These are phyloP conservation scores for Salminus brasiliensis DNA, from an alignment of 2,113 vertebrate species.

Conservation along the genomic window DNA sequence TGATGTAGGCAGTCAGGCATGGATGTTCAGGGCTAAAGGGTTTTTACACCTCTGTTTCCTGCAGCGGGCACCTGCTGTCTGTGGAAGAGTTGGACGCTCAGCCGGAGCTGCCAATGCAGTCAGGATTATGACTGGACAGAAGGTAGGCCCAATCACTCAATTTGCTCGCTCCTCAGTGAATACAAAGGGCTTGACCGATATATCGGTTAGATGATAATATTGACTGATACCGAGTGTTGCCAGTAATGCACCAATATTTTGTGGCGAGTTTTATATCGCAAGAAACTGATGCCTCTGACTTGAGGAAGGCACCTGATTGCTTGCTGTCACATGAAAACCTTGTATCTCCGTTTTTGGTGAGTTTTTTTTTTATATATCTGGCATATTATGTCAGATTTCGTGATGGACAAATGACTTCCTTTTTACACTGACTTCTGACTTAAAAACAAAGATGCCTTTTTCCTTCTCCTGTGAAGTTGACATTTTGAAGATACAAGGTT, in stretches of 20 bases:
- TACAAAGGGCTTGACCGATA: neutral
- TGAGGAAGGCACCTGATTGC: too few species aligned
- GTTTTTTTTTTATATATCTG: too few species aligned
- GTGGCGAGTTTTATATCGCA: neutral
- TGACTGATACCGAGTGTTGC: neutral
- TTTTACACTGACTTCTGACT: too few species aligned
- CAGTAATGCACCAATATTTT: neutral
- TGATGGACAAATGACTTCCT: too few species aligned
- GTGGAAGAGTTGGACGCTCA: constrained; percentile 3
- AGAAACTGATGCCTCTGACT: neutral
- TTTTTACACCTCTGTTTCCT: neutral
- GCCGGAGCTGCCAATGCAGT: neutral
- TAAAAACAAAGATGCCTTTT: too few species aligned
- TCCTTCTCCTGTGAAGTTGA: too few species aligned
- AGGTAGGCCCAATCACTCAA: constrained; percentile 6
- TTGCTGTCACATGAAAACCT: too few species aligned
- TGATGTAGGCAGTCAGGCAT: neutral
- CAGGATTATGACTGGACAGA: neutral
- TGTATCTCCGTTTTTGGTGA: too few species aligned
- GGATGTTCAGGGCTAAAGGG: neutral
- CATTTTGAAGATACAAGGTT: too few species aligned
- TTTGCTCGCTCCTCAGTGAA: neutral
- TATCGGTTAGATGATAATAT: neutral
- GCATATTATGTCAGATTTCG: too few species aligned
- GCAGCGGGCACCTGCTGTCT: constrained; percentile 3